Evolutionary conservation across 1,140 invertebrate species (phyloP).

Genomic region (Apolygus lucorum): DNA sequence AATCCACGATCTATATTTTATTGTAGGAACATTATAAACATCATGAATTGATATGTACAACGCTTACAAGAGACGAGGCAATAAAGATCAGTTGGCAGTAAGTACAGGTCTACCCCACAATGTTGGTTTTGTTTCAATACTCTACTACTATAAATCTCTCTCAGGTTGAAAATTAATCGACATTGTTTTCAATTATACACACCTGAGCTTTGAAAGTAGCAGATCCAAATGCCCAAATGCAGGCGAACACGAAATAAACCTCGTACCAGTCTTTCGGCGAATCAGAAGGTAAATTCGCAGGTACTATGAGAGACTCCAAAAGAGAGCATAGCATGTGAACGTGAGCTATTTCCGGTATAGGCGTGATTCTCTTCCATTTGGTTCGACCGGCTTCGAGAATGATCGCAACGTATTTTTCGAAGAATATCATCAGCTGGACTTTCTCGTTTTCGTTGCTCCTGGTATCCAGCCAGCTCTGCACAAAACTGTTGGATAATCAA

Average conservation of each 20-base stretch:
- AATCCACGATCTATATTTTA: constrained; percentile 70
- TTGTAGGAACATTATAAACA: too few relatives aligned
- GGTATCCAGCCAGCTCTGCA: constrained; percentile 87
- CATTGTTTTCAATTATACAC: too few relatives aligned
- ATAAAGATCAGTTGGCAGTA: too few relatives aligned
- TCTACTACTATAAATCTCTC: too few relatives aligned
- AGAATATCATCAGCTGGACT: constrained; percentile 74
- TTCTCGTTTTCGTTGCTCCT: constrained; percentile 57
- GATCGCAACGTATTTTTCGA: constrained; percentile 87
- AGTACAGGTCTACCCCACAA: too few relatives aligned
- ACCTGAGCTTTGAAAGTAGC: constrained; percentile 78
- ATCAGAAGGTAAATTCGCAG: constrained; percentile 69
- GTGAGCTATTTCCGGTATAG: constrained; percentile 82
- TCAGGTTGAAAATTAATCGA: too few relatives aligned
- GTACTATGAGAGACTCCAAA: constrained; percentile 75
- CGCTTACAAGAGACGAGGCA: too few relatives aligned
- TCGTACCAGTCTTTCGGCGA: constrained; percentile 88
- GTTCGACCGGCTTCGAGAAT: constrained; percentile 65
- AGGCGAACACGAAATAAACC: constrained; percentile 84
- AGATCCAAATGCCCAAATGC: constrained; percentile 90
- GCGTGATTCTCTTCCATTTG: constrained; percentile 85
- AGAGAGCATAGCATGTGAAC: constrained; percentile 84
- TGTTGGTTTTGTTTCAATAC: too few relatives aligned
- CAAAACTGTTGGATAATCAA: constrained; percentile 37
- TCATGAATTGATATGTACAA: too few relatives aligned